Evolutionary conservation across 2,888 invertebrate genomes (phyloP).

Genomic region (Drosophila percnosoma): DNA sequence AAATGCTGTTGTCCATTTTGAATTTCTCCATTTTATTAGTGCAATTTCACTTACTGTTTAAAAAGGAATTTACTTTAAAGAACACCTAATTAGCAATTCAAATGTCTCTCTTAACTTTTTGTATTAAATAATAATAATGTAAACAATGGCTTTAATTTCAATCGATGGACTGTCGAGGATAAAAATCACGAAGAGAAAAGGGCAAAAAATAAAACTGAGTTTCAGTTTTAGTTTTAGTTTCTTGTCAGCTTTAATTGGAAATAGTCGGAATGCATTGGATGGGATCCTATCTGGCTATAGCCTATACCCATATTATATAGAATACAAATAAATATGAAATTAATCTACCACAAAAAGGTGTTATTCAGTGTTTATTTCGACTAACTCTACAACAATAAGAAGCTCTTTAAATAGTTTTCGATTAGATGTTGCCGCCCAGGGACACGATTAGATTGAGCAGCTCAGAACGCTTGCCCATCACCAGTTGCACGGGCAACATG

Average conservation of each 20-base stretch:
- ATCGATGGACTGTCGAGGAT: background rate
- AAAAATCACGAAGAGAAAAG: background rate
- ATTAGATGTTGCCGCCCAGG: constrained; percentile 83
- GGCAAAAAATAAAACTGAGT: background rate
- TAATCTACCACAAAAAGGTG: too few relatives aligned
- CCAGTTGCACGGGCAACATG: constrained; percentile 85
- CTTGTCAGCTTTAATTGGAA: background rate
- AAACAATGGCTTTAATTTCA: background rate
- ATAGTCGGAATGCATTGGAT: constrained; percentile 17
- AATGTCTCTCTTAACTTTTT: too few relatives aligned
- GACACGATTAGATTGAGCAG: constrained; percentile 87
- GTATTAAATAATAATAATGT: background rate
- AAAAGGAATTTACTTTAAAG: constrained; percentile 2
- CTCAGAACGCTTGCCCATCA: constrained; percentile 87
- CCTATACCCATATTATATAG: too few relatives aligned
- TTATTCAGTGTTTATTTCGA: background rate
- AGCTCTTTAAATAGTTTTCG: background rate
- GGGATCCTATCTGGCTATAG: too few relatives aligned
- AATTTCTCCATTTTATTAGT: constrained; percentile 35
- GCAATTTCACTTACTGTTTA: constrained; percentile 51
- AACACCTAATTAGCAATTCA: background rate
- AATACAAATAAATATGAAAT: too few relatives aligned
- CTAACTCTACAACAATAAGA: background rate
- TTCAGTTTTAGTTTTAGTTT: constrained; percentile 9
- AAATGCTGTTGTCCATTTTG: constrained; percentile 39